Evolutionary conservation across 2,797 vertebrate species (phyloP), one percentile per base, ranked within the genome.

Genomic region (Lepilemur septentrionalis): DNA sequence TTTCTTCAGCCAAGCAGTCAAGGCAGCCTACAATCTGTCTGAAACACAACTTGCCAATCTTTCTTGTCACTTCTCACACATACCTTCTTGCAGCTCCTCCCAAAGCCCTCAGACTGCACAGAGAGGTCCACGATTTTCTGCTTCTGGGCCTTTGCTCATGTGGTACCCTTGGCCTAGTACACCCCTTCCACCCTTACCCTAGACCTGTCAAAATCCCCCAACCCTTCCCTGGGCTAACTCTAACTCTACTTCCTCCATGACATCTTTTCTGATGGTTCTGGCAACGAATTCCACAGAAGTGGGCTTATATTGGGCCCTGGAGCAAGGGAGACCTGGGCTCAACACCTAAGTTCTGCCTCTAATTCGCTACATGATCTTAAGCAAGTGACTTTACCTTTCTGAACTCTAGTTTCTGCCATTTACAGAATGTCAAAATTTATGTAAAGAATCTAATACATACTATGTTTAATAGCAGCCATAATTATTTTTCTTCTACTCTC

Each of bases 351-450:
- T 38, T 76, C 78, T 80, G 55, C 67, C 9, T 90, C 52, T 48
- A 79, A 89, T 46, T 65, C 43, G 52, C 65, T 87, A 2, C 75
- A 22, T 57, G 55, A 67, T 83, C 18, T n/a, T 5, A 50, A 55
- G 12, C 46, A 65, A 93, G 25, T 76, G 46, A 79, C 76, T 41
- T 76, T 79, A 48, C 57, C 46, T 95, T 69, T 93, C 55, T 96
- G 79, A 93, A 73, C 25, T 89, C 38, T 32, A 5, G 7, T 67
- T 50, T 89, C 65, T 55, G 22, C 38, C 32, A 96, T 18, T 61
- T 46, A 93, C 2, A 91, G 76, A 88, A 81, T 41, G 61, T 69
- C 57, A 86, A 81, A 94, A 70, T 48, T 57, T 65, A 89, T 10
- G 75, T 35, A 90, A 84, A 91, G 63, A 91, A 46, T 86, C 38